Conservation (phyloP, 2,797 vertebrate species). For the Pseudocheirus occidentalis region DNA sequence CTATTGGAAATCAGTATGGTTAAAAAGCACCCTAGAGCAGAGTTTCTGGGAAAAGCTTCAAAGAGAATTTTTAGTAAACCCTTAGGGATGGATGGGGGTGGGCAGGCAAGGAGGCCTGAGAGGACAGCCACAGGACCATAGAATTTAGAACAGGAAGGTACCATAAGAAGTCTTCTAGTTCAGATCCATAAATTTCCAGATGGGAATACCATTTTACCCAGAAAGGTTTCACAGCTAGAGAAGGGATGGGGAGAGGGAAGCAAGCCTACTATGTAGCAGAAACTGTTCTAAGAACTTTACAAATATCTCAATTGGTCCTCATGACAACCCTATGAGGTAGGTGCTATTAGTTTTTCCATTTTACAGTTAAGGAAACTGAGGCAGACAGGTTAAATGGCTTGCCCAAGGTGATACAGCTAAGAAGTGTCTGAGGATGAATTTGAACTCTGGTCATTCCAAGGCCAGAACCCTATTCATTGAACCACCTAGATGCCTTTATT, state of each 20-base stretch:
- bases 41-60: background rate
- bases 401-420: background rate
- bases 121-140: background rate
- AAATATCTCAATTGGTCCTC: background rate
- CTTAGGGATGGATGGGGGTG: background rate
- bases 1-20: background rate
- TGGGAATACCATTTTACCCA: background rate
- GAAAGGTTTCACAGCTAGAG: background rate
- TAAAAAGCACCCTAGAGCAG: background rate
- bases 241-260: background rate
- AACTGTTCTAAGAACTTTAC: background rate
- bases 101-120: background rate
- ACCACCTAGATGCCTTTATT: background rate
- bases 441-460: background rate
- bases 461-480: background rate
- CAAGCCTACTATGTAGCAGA: background rate
- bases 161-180: background rate
- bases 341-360: background rate
- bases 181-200: background rate
- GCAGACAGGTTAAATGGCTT: background rate
- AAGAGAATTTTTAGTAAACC: background rate
- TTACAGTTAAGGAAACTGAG: background rate
- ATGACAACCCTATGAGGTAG: background rate
- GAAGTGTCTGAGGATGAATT: background rate
- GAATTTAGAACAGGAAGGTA: background rate